A percentile compares a stretch with the other conserved stretches of the same genome.
These are phyloP conservation scores for Heliconius melpomene DNA, from an alignment of 1,140 invertebrate species.

Conservation along the genomic window DNA sequence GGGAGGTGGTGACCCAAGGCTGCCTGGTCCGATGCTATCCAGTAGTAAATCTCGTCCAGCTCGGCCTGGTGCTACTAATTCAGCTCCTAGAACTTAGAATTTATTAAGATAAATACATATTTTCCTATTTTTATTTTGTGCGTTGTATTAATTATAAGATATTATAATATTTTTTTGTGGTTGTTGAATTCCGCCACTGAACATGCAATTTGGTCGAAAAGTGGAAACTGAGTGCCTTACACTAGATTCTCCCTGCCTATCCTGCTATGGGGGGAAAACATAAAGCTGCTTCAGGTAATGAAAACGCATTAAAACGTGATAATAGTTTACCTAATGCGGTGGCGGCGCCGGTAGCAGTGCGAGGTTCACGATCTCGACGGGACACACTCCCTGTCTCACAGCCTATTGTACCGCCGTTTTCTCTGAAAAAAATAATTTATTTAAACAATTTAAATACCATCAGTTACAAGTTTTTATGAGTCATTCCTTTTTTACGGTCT, in stretches of 20 bases:
- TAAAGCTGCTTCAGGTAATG: no score
- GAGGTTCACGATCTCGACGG: slow-evolving; percentile 57
- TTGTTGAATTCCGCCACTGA: no score
- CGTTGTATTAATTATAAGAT: no score
- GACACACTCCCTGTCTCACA: slow-evolving; percentile 62
- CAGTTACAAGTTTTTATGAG: no score
- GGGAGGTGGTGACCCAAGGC: slow-evolving; percentile 70
- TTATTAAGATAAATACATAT: neutral
- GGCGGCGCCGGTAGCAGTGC: slow-evolving; percentile 58
- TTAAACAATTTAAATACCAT: neutral
- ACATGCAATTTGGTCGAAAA: no score
- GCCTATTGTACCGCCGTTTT: slow-evolving; percentile 64
- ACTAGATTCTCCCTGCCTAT: neutral
- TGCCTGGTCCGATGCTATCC: slow-evolving; percentile 68
- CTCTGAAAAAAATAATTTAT: slow-evolving; percentile 51
- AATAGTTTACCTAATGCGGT: slow-evolving; percentile 60
- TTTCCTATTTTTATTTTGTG: no score
- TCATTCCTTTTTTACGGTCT: no score
- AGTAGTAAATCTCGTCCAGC: slow-evolving; percentile 63
- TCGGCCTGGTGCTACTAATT: slow-evolving; percentile 73
- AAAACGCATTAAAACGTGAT: neutral
- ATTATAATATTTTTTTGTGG: no score
- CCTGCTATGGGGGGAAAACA: neutral
- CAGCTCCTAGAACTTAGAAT: slow-evolving; percentile 78
- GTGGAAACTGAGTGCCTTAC: no score